phyloP scores from a whole-genome alignment of 35 echinoderm and acorn worm species.

The Lytechinus pictus region DNA sequence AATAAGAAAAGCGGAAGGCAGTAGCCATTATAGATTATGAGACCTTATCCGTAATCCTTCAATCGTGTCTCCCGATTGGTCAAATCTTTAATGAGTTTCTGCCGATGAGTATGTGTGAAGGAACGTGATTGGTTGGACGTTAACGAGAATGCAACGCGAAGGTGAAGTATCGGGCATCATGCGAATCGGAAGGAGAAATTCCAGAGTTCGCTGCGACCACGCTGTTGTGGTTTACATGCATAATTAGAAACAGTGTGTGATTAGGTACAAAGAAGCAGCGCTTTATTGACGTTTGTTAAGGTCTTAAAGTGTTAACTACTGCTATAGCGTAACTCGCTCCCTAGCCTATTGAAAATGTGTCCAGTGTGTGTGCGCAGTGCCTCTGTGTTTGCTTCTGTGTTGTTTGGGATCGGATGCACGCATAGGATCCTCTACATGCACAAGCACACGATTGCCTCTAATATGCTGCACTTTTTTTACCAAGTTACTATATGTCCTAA shows the following conservation, averaged over 20 bases:
- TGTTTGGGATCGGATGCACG: no score
- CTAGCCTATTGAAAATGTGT: no score
- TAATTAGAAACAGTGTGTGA: neutral
- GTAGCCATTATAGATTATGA: slow-evolving; percentile 12
- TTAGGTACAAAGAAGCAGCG: neutral
- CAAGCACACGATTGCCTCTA: no score
- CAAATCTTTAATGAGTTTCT: neutral
- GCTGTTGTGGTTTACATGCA: neutral
- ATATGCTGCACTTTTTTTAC: no score
- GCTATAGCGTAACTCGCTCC: no score
- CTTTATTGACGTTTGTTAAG: neutral
- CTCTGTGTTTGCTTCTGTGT: no score
- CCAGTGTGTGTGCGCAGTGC: no score
- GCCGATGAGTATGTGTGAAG: neutral
- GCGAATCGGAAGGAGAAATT: neutral
- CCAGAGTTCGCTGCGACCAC: neutral
- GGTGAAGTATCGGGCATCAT: neutral
- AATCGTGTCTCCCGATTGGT: neutral
- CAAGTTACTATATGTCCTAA: no score
- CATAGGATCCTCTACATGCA: no score
- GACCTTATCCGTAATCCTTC: neutral
- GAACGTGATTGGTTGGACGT: neutral
- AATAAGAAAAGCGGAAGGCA: neutral
- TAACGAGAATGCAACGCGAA: neutral
- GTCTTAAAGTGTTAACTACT: no score